Evolutionary conservation across 2,888 invertebrate species (phyloP).

Genomic region (Nemurella pictetii): DNA sequence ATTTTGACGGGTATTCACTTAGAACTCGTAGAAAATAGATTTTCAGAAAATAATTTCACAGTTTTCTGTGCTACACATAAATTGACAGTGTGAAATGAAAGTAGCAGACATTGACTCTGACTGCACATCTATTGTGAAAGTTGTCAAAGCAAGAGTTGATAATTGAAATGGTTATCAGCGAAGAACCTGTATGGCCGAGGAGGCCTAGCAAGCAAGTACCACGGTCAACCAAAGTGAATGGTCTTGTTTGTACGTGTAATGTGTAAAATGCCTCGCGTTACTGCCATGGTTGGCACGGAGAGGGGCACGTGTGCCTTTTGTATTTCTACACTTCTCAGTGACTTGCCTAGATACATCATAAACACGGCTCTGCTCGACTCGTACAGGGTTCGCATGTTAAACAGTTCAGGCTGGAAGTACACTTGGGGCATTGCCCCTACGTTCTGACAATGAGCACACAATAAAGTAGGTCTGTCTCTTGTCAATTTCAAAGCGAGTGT

Average conservation of each 20-base stretch:
- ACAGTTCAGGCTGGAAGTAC: not conserved
- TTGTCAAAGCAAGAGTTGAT: not conserved
- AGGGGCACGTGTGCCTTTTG: not conserved
- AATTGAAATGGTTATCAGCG: too few relatives aligned
- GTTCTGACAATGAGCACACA: not conserved
- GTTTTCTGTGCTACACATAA: not conserved
- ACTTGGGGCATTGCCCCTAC: not conserved
- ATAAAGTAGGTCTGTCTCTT: not conserved
- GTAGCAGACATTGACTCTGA: not conserved
- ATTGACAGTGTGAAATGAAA: not conserved
- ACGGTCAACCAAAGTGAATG: too few relatives aligned
- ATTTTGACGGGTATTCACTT: not conserved
- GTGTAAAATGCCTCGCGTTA: not conserved
- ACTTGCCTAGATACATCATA: not conserved
- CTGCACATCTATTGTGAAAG: not conserved
- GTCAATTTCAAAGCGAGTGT: not conserved
- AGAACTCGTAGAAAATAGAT: not conserved
- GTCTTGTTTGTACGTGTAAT: not conserved
- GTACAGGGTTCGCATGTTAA: not conserved
- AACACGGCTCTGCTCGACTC: not conserved
- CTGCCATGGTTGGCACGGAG: not conserved
- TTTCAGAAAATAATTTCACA: not conserved
- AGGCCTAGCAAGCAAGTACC: not conserved
- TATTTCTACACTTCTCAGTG: not conserved
- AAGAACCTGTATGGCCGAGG: too few relatives aligned